These are phyloP conservation scores for Zaprionus taronus DNA, from an alignment of 1,140 invertebrate genomes.

Conservation along the genomic window DNA sequence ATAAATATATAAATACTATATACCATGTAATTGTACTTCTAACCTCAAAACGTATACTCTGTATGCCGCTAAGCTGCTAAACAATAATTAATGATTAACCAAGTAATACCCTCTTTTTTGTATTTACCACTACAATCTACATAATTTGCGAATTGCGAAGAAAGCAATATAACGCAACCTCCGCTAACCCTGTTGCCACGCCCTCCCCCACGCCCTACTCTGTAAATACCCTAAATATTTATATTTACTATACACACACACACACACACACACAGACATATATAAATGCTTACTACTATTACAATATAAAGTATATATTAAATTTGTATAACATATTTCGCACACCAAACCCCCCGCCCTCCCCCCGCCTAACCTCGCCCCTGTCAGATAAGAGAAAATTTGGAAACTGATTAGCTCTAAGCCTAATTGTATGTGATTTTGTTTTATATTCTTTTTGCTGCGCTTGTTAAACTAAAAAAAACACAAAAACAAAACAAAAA, in stretches of 20 bases:
- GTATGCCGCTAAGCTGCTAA: slow-evolving; percentile 21
- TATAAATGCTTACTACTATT: slow-evolving; percentile 20
- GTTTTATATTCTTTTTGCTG: slow-evolving; percentile 21
- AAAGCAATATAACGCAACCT: slow-evolving; percentile 8
- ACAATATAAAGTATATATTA: not conserved
- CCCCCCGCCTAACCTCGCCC: not conserved
- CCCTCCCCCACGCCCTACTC: not conserved
- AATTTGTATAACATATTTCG: slow-evolving; percentile 5
- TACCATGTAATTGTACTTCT: slow-evolving; percentile 18
- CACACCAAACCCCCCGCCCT: not conserved
- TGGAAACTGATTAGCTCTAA: slow-evolving; percentile 24
- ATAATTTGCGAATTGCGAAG: slow-evolving; percentile 3
- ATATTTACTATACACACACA: slow-evolving; percentile 16
- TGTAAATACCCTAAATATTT: slow-evolving; percentile 27
- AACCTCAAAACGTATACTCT: slow-evolving; percentile 26
- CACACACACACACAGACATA: slow-evolving; percentile 17
- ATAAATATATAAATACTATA: slow-evolving; percentile 29
- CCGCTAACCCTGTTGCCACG: not conserved
- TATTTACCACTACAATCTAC: not conserved
- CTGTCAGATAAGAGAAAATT: slow-evolving; percentile 9
- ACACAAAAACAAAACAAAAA: not conserved
- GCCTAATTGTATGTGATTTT: slow-evolving; percentile 32
- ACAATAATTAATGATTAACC: slow-evolving; percentile 10
- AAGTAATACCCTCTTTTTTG: slow-evolving; percentile 1
- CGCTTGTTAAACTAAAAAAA: not conserved